A percentile compares a stretch with the other conserved stretches of the same genome.
These are phyloP conservation scores for Paedocypris sp. DNA, from an alignment of 2,113 vertebrate species.

Conservation along the genomic window DNA sequence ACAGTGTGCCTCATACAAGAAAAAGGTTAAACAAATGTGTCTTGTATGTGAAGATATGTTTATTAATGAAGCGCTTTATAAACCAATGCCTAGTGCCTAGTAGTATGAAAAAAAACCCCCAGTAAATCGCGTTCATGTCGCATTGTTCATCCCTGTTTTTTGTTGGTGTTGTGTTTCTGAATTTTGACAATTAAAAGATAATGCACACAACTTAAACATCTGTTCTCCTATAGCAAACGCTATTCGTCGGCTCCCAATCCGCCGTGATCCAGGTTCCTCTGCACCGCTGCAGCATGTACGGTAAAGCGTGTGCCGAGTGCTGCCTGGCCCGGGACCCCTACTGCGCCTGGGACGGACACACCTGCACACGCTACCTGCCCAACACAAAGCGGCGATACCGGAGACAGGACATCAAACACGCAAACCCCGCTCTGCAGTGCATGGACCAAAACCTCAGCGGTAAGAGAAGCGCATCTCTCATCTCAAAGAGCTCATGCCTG, in stretches of 20 bases:
- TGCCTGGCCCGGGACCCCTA: constrained; percentile 91
- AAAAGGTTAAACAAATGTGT: too few relatives aligned
- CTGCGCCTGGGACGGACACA: constrained; percentile 78
- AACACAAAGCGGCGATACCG: constrained; percentile 69
- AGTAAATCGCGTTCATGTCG: too few relatives aligned
- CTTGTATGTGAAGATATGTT: too few relatives aligned
- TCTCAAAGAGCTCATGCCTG: neutral
- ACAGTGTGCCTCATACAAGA: too few relatives aligned
- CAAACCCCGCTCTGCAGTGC: constrained; percentile 78
- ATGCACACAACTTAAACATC: neutral
- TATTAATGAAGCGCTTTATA: too few relatives aligned
- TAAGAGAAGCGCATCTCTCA: constrained; percentile 49
- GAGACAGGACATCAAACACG: constrained; percentile 69
- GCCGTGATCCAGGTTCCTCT: constrained; percentile 76
- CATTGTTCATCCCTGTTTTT: too few relatives aligned
- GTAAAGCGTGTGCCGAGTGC: constrained; percentile 83
- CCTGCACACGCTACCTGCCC: constrained; percentile 66
- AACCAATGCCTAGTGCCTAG: too few relatives aligned
- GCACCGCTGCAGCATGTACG: constrained; percentile 79
- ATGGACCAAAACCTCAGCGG: constrained; percentile 74
- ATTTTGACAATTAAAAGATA: too few relatives aligned
- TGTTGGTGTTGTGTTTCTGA: too few relatives aligned
- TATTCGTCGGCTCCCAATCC: constrained; percentile 72
- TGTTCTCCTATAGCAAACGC: constrained; percentile 63
- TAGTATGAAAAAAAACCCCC: too few relatives aligned